Conservation (phyloP, 2,797 vertebrate species). For the Ibycter americanus region DNA sequence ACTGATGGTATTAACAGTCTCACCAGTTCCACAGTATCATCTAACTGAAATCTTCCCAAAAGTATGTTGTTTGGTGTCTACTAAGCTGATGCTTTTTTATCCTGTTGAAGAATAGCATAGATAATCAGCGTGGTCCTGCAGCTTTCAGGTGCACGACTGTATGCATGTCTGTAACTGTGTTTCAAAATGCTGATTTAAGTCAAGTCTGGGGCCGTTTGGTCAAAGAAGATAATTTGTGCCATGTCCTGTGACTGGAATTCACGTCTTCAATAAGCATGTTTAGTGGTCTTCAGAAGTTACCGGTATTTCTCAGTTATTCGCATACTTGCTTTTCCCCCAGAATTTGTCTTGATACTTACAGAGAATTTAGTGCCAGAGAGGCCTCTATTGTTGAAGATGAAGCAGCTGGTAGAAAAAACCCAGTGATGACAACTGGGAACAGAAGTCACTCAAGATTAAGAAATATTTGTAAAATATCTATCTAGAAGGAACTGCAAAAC, state of each 20-base stretch:
- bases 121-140: background rate
- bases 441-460: background rate
- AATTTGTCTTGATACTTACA: background rate
- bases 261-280: background rate
- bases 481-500: background rate
- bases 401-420: background rate
- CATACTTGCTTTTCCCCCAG: background rate
- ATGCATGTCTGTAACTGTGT: background rate
- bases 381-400: background rate
- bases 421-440: background rate
- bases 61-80: background rate
- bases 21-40: background rate
- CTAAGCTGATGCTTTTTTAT: background rate
- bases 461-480: background rate
- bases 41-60: background rate
- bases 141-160: background rate
- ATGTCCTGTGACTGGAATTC: background rate
- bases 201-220: background rate
- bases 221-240: background rate
- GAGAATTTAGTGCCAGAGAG: background rate
- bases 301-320: background rate
- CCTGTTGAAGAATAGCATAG: background rate
- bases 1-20: background rate
- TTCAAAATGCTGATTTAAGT: background rate
- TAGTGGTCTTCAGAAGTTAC: background rate